A percentile compares a stretch with the other conserved stretches of the same genome.
Evolutionary conservation across 2,113 vertebrate genomes (phyloP).

Genomic region (Alosa alosa): DNA sequence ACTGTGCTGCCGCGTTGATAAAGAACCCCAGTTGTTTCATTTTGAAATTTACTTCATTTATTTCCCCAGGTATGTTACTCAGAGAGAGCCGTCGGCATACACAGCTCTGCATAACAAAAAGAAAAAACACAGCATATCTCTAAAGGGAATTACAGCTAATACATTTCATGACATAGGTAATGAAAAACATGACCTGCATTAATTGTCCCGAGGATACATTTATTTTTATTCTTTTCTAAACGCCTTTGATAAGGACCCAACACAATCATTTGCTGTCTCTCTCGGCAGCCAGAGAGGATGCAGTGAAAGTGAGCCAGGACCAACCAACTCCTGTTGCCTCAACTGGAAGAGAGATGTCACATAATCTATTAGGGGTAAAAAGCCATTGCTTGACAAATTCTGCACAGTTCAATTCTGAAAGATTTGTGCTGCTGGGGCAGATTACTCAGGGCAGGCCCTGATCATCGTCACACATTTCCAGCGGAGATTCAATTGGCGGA

Average conservation of each 20-base stretch:
- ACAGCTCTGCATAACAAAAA: slow-evolving; percentile 20
- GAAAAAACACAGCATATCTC: slow-evolving; percentile 21
- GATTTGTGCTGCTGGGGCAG: slow-evolving; percentile 45
- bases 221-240: not conserved
- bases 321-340: not conserved
- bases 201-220: slow-evolving; percentile 19
- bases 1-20: slow-evolving; percentile 8
- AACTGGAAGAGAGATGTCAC: slow-evolving; percentile 15
- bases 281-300: not conserved
- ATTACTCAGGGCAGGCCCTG: slow-evolving; percentile 45
- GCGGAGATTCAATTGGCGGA: slow-evolving; percentile 33
- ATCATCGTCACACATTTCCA: slow-evolving; percentile 49
- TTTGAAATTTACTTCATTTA: slow-evolving; percentile 7
- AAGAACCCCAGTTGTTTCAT: slow-evolving; percentile 21
- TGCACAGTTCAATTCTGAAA: slow-evolving; percentile 16
- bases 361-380: slow-evolving; percentile 15
- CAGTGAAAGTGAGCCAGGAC: not conserved
- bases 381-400: slow-evolving; percentile 17
- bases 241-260: not conserved
- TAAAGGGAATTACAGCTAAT: slow-evolving; percentile 23
- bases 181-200: slow-evolving; percentile 23
- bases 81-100: slow-evolving; percentile 19
- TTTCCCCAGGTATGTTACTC: slow-evolving; percentile 18
- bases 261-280: not conserved
- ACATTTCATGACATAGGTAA: slow-evolving; percentile 25